Percentiles rank a stretch among this genome's conserved stretches.
These are phyloP conservation scores for Actias luna DNA, from an alignment of 2,888 invertebrate species.

Conservation along the genomic window DNA sequence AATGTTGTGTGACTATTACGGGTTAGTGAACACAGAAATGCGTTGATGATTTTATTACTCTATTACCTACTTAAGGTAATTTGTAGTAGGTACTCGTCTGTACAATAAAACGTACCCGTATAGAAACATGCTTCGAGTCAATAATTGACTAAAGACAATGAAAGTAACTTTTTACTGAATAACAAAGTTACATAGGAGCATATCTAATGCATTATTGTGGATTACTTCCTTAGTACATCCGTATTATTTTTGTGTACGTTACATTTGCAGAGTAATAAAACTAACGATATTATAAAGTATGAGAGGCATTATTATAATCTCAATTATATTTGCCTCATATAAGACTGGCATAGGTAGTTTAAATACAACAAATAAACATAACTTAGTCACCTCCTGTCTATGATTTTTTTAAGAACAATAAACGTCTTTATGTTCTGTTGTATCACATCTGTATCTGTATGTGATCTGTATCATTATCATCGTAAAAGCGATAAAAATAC, in stretches of 20 bases:
- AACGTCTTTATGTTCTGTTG: no score
- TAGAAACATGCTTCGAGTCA: conserved; percentile 36
- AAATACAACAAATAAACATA: no score
- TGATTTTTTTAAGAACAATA: no score
- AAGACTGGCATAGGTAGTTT: no score
- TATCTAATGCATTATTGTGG: background rate
- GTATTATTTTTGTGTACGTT: background rate
- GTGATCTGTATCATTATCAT: no score
- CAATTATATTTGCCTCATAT: no score
- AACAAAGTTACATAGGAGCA: conserved; percentile 1
- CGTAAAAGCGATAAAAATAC: no score
- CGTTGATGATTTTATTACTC: conserved; percentile 21
- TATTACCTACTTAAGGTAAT: conserved; percentile 25
- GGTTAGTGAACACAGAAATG: conserved; percentile 6
- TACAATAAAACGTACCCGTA: conserved; percentile 29
- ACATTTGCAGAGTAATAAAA: background rate
- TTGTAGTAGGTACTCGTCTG: conserved; percentile 28
- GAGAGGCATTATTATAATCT: no score
- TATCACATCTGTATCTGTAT: no score
- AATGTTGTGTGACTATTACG: conserved; percentile 4
- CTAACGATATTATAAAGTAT: no score
- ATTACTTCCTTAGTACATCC: background rate
- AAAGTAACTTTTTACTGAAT: conserved; percentile 32
- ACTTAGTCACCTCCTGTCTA: no score
- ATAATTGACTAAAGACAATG: conserved; percentile 30